These are phyloP conservation scores for Epinephelus malabaricus DNA, from an alignment of 2,797 vertebrate genomes.

Conservation along the genomic window DNA sequence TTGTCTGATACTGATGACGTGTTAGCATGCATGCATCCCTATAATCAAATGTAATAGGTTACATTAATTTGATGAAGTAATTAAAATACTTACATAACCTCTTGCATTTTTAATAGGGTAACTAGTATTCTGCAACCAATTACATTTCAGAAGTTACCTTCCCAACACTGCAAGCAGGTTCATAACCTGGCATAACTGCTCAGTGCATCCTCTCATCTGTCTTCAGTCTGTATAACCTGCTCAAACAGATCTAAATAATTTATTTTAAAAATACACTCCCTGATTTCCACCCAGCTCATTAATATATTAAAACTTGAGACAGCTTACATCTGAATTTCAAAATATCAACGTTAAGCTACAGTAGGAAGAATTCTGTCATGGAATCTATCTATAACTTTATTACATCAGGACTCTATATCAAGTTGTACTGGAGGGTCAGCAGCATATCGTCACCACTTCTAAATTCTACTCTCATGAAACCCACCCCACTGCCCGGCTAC, in stretches of 20 bases:
- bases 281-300: background rate
- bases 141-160: no score
- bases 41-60: no score
- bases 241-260: constrained; percentile 4
- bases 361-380: background rate
- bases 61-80: no score
- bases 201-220: background rate
- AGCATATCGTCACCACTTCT: background rate
- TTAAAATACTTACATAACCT: no score
- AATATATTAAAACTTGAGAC: background rate
- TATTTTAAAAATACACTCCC: background rate
- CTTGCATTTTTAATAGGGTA: no score
- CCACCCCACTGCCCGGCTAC: background rate
- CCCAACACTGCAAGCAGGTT: background rate
- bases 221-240: background rate
- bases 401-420: constrained; percentile 4
- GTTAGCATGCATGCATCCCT: no score
- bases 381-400: constrained; percentile 14
- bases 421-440: background rate
- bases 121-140: no score
- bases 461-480: constrained; percentile 2
- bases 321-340: constrained; percentile 6
- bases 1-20: no score
- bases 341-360: constrained; percentile 6
- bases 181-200: background rate